Conservation (phyloP, 2,113 vertebrate genomes). For the cat (Felis catus) region F.catus_Fca126_mat1.0 CM031414.1:88064501-88065000, state of each 20-base stretch:
- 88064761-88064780: constrained; percentile 98
- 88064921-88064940: not conserved
- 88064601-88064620: not conserved
- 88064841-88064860: not conserved
- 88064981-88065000: not conserved
- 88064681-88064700: not conserved
- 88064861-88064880: not conserved
- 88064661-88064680: fast-evolving
- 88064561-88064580: not conserved
- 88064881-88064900: not conserved
- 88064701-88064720: constrained; percentile 98
- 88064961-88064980: not conserved
- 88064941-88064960: not conserved
- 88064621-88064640: no score
- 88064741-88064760: constrained; percentile 90
- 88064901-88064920: not conserved
- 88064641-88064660: not conserved
- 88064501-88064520: not conserved
- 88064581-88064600: not conserved
- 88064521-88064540: not conserved
- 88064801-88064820: fast-evolving
- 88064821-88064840: not conserved
- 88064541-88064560: not conserved
- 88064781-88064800: constrained; percentile 96
- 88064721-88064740: constrained; percentile 93